A percentile compares a stretch with the other conserved stretches of the same genome.
These are phyloP conservation scores for Oreotragus oreotragus DNA, from an alignment of 2,113 vertebrate genomes.

Conservation along the genomic window DNA sequence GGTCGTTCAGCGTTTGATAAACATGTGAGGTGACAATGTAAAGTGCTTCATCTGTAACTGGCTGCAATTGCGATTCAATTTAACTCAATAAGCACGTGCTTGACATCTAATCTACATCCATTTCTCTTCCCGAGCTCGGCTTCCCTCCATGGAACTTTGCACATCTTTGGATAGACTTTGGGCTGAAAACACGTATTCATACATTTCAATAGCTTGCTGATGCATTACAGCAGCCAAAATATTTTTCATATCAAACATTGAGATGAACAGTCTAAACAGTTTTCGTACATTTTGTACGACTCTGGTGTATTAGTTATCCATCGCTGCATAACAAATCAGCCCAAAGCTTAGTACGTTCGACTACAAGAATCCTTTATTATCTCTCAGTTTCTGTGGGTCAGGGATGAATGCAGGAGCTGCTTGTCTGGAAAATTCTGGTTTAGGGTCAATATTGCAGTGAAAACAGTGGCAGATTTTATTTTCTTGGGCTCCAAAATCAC, in stretches of 20 bases:
- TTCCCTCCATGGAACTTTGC: conserved; percentile 37
- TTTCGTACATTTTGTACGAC: not conserved
- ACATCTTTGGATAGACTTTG: not conserved
- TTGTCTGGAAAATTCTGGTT: not conserved
- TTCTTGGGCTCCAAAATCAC: not conserved
- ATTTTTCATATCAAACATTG: not conserved
- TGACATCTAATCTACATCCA: conserved; percentile 3
- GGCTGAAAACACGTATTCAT: conserved; percentile 30
- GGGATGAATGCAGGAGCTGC: not conserved
- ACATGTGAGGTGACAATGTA: conserved; percentile 32
- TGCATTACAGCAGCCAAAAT: not conserved
- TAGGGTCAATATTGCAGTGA: not conserved
- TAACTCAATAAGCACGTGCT: conserved; percentile 25
- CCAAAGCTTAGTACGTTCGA: not conserved
- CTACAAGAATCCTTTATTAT: not conserved
- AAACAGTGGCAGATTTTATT: not conserved
- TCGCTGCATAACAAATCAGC: not conserved
- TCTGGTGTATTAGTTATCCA: not conserved
- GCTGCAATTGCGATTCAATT: conserved; percentile 41
- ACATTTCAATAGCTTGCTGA: conserved; percentile 32
- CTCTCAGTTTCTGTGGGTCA: not conserved
- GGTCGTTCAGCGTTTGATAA: conserved; percentile 39
- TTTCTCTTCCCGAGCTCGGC: conserved; percentile 25
- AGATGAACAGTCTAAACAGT: not conserved
- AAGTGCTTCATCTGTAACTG: conserved; percentile 56